Base-by-base conservation (phyloP, 1,140 invertebrate species). In the Onthophagus taurus region DNA sequence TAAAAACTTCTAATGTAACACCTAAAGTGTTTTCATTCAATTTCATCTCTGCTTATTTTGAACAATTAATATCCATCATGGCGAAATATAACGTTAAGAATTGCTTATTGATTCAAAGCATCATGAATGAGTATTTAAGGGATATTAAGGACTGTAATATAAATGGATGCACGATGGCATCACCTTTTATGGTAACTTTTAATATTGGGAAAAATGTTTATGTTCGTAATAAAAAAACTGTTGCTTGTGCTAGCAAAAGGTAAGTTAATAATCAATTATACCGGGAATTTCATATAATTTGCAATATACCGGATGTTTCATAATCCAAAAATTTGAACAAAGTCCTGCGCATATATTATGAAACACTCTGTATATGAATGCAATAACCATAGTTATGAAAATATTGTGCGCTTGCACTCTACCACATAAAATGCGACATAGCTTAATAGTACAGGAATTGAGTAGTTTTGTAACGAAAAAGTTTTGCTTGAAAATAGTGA, bases 161-260 rank as follows among this genome's bases (percentile, higher is more conserved):
- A 21, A 21, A 21, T 37, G 9, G 29, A 41, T 7, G n/a, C n/a
- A 41, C 38, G 11, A 41, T 41, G 23, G 38, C 38, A 4, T 26
- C 38, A 16, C 17, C 21, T 41, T 5, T 18, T 4, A 9, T 24
- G 2, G 38, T 41, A n/a, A 26, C 4, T 41, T 41, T 16, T 9
- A 41, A 41, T n/a, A 41, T 41, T 29, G 38, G 38, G 13, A 29
- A 29, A 11, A 41, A 26, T 11, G n/a, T 12, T 3, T 41, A 41
- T n/a, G 14, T 41, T 9, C 3, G 38, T 26, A 41, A 41, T 26
- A 41, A 41, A 17, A 26, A 26, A 41, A 41, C 29, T 21, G 21
- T 21, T n/a, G n/a, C n/a, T 26, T 7, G n/a, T n/a, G 6, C 6
- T 26, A 6, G n/a, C 6, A 26, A 6, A 7, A 26, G 23, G 23